Evolutionary conservation across 2,113 vertebrate genomes (phyloP).

Genomic region (Thunnus thynnus): DNA sequence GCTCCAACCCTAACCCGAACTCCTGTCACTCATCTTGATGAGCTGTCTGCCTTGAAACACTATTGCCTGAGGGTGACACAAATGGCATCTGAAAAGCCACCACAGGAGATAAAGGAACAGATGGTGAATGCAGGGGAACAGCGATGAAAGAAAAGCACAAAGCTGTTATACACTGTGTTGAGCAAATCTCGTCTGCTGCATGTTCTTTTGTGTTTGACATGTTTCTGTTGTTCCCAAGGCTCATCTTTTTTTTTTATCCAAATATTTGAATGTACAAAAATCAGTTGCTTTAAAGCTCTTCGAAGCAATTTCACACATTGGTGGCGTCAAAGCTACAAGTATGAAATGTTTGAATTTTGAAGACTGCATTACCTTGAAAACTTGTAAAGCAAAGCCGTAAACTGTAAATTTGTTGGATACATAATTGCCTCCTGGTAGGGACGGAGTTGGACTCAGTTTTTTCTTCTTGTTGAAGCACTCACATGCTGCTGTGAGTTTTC

Average conservation of each 20-base stretch:
- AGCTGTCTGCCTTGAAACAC: not conserved
- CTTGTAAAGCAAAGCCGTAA: not conserved
- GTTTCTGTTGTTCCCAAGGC: not conserved
- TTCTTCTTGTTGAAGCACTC: not conserved
- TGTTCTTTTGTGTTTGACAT: not conserved
- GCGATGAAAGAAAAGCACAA: not conserved
- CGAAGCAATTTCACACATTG: conserved; percentile 29
- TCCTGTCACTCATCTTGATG: conserved; percentile 3
- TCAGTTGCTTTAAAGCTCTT: not conserved
- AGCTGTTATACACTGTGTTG: not conserved
- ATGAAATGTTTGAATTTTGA: conserved; percentile 22
- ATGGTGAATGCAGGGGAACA: not conserved
- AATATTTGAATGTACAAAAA: not conserved
- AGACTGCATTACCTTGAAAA: not conserved
- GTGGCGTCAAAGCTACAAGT: not conserved
- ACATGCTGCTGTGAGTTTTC: not conserved
- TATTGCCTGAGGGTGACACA: not conserved
- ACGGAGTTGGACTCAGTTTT: not conserved
- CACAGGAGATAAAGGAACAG: not conserved
- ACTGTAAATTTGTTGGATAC: not conserved
- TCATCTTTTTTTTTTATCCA: not conserved
- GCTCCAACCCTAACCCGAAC: not conserved
- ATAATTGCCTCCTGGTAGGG: not conserved
- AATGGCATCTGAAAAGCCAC: not conserved
- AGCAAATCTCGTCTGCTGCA: not conserved